Evolutionary conservation across 53 echinoderm and acorn worm species (phyloP).

Genomic region (Luidia sarsii): DNA sequence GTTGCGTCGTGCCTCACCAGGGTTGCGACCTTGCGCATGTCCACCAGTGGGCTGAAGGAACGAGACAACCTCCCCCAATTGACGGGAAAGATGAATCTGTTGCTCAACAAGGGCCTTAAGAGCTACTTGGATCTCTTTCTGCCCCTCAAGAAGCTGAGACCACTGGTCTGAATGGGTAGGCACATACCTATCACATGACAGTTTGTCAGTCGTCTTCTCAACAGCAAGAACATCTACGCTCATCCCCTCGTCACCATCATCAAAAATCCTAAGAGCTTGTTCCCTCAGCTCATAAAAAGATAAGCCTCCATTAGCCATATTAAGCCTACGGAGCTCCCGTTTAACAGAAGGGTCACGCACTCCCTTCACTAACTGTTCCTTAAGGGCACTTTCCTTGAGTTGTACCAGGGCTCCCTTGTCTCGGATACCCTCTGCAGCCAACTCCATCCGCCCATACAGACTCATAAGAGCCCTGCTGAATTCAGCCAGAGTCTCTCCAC

Average conservation of each 20-base stretch:
- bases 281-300: not conserved
- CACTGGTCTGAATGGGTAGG: no score
- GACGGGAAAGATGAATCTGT: not conserved
- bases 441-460: conserved; percentile 33
- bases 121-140: conserved; percentile 2
- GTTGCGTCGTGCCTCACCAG: no score
- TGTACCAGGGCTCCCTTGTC: conserved; percentile 22
- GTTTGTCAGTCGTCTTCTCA: no score
- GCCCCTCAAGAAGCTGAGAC: conserved; percentile 3
- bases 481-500: conserved; percentile 39
- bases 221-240: no score
- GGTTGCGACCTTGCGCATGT: not conserved
- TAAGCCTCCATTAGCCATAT: not conserved
- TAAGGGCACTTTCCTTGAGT: conserved; percentile 19
- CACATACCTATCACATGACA: no score
- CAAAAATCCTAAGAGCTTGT: not conserved
- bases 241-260: no score
- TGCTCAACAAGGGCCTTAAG: conserved; percentile 6
- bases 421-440: not conserved
- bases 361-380: conserved; percentile 22
- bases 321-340: not conserved
- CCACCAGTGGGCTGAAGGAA: not conserved
- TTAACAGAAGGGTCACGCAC: not conserved
- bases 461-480: conserved; percentile 34
- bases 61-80: not conserved